phyloP scores from a whole-genome alignment of 2,888 invertebrate genomes.

The Apodemia hepburni region DNA sequence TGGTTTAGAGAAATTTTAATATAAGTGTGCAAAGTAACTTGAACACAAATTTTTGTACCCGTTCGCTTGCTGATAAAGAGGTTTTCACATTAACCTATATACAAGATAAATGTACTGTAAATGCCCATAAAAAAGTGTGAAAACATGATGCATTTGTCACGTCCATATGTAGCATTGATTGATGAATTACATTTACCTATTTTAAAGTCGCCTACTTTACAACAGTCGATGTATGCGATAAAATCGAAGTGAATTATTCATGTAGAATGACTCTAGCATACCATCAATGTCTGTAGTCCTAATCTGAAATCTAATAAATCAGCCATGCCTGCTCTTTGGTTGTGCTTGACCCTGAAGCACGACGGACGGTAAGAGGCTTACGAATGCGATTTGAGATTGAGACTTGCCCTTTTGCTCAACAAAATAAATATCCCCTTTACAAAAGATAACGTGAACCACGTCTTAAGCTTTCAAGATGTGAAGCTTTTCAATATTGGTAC shows the following conservation, averaged over 20 bases:
- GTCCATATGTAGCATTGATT: slow-evolving; percentile 49
- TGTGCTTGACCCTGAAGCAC: slow-evolving; percentile 26
- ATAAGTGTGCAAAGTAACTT: not conserved
- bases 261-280: slow-evolving; percentile 30
- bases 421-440: not conserved
- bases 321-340: slow-evolving; percentile 17
- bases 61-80: not conserved
- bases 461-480: not conserved
- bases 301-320: slow-evolving; percentile 33
- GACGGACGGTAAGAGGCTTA: slow-evolving; percentile 28
- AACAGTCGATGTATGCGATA: slow-evolving; percentile 32
- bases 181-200: slow-evolving; percentile 41
- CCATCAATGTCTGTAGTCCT: slow-evolving; percentile 27
- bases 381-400: slow-evolving; percentile 21
- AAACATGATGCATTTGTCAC: slow-evolving; percentile 32
- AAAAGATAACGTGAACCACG: not conserved
- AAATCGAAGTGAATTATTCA: slow-evolving; percentile 36
- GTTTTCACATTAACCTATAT: not conserved
- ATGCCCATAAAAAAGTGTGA: slow-evolving; percentile 20
- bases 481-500: slow-evolving; percentile 1
- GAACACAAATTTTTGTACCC: not conserved
- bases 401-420: not conserved
- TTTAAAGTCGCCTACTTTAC: slow-evolving; percentile 1
- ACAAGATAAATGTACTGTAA: not conserved
- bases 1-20: not conserved